phyloP scores from a whole-genome alignment of 2,113 vertebrate genomes.

The Ceratotherium simum region DNA sequence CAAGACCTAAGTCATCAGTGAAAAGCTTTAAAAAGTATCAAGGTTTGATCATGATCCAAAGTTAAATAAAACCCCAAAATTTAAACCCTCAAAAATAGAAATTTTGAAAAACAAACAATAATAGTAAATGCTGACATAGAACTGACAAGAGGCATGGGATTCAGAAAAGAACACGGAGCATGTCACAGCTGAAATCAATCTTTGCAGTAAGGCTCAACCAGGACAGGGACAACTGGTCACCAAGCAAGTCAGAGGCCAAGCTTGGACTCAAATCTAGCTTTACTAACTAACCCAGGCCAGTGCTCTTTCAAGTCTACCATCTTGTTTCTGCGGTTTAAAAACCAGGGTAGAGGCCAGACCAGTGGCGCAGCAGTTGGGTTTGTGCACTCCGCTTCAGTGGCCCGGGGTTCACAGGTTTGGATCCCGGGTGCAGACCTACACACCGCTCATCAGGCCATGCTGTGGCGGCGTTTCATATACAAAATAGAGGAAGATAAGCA shows the following conservation, averaged over 20 bases:
- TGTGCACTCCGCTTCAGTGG: too few species aligned
- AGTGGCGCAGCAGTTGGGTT: too few species aligned
- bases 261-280: neutral
- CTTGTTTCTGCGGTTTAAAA: neutral
- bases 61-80: neutral
- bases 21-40: slow-evolving; percentile 29
- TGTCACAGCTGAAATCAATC: neutral
- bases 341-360: neutral
- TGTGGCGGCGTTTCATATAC: too few species aligned
- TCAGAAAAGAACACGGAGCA: slow-evolving; percentile 14
- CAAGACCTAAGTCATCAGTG: slow-evolving; percentile 6
- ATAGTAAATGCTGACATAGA: neutral
- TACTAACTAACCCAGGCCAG: neutral
- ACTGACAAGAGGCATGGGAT: neutral
- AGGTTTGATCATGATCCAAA: neutral
- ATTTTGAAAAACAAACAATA: neutral
- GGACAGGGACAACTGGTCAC: neutral
- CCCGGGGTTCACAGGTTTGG: too few species aligned
- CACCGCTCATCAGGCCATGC: too few species aligned
- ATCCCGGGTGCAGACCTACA: too few species aligned
- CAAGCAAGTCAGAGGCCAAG: slow-evolving; percentile 19
- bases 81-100: neutral
- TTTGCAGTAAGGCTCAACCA: neutral
- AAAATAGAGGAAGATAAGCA: too few species aligned
- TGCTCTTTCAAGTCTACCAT: neutral